Evolutionary conservation across 1,140 invertebrate species (phyloP).

Genomic region (Rhynchophorus ferrugineus): DNA sequence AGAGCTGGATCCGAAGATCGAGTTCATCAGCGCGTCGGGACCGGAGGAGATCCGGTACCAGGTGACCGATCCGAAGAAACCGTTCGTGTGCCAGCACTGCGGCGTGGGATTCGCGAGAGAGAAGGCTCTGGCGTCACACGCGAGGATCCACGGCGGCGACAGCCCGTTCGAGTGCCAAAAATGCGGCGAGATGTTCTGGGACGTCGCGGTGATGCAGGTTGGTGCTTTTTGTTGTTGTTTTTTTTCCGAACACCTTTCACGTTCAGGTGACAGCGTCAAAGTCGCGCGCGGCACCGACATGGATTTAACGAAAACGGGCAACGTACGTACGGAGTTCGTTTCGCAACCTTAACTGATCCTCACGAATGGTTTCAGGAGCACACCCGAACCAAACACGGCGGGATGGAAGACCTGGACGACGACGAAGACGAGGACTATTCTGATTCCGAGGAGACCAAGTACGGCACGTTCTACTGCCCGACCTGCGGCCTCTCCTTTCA

Average conservation of each 20-base stretch:
- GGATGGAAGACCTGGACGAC: conserved; percentile 41
- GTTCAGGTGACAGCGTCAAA: neutral
- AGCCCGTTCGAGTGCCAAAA: conserved; percentile 67
- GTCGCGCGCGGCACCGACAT: too few relatives aligned
- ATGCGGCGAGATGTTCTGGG: conserved; percentile 74
- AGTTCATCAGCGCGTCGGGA: conserved; percentile 26
- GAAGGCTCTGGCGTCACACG: conserved; percentile 68
- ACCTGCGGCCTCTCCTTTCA: conserved; percentile 70
- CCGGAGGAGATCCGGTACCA: conserved; percentile 45
- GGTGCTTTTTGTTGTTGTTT: neutral
- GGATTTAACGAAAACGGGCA: too few relatives aligned
- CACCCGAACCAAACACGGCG: conserved; percentile 44
- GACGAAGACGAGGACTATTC: conserved; percentile 47
- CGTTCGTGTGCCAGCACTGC: conserved; percentile 73
- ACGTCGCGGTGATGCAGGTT: conserved; percentile 51
- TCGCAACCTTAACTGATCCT: neutral
- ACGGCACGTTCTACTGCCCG: conserved; percentile 66
- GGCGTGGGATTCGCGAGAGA: conserved; percentile 71
- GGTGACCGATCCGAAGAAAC: conserved; percentile 62
- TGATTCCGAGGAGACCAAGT: conserved; percentile 56
- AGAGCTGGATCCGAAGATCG: conserved; percentile 39
- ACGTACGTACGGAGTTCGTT: too few relatives aligned
- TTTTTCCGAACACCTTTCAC: neutral
- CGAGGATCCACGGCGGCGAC: conserved; percentile 62
- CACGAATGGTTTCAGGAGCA: conserved; percentile 44